Base-by-base conservation (phyloP, 2,888 invertebrate species). In the Amiota communis region DNA sequence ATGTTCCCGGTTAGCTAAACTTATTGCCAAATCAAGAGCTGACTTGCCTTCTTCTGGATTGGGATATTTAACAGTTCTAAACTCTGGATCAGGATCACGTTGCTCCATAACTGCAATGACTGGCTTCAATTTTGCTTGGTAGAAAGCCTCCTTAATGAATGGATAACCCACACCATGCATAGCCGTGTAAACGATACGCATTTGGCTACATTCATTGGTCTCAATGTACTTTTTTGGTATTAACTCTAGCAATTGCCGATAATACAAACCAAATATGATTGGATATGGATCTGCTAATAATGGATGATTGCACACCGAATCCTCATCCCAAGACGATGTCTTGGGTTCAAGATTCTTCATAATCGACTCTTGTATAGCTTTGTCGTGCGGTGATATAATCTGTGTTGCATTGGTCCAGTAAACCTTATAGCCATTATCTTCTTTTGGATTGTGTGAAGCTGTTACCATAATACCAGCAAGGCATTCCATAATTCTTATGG, bases 391-490 rank as follows among this genome's bases (percentile, higher is more conserved):
- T 0, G 96, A 89, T 75, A 97, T 94, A 76, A 99, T 98, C 93
- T 99, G 99, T 9, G 97, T 95, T 0, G 98, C 97, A 89, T 98
- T 99, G 10, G 92, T 91, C 94, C 97, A 98, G 89, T 98, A 99
- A 8, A 98, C 98, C 91, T 99, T 99, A 87, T 98, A 99, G 1
- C 98, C 98, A 87, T 98, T 98, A 87, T 98, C 98, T 47, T 97
- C 94, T 87, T 96, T 97, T 0, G 98, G 98, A 90, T 98, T 98
- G 86, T 98, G 98, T 0, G 97, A 98, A 0, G 98, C 98, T 0
- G 98, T 98, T 8, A 98, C 93, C 96, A 98, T 97, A 8, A 98
- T 93, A 0, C 98, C 98, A 56, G 95, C 96, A 1, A 94, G 93
- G 72, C 95, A 95, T 17, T 93, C 92, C 74, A 93, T 93, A 77